Percentiles rank a stretch among this genome's conserved stretches.
phyloP scores from a whole-genome alignment of 2,888 invertebrate genomes.

The Polyploca ridens region DNA sequence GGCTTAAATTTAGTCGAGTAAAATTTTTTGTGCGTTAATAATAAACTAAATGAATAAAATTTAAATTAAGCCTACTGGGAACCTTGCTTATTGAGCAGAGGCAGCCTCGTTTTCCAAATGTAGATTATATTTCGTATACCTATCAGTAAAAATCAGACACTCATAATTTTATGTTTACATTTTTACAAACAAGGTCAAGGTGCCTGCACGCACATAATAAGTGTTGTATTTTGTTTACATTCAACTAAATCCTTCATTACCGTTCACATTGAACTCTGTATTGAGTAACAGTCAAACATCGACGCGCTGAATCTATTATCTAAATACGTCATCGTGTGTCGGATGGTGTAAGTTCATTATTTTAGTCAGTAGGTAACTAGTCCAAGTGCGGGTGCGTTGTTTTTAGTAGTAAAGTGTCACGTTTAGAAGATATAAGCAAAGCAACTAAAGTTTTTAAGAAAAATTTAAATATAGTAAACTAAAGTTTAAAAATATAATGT shows the following conservation, averaged over 20 bases:
- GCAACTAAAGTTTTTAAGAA: too few species aligned
- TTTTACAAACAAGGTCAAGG: conserved; percentile 8
- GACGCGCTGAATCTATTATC: not conserved
- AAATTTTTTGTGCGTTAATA: too few species aligned
- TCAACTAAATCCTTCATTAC: not conserved
- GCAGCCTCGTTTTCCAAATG: too few species aligned
- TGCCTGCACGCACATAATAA: too few species aligned
- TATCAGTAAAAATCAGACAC: not conserved
- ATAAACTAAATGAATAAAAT: too few species aligned
- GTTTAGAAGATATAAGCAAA: too few species aligned
- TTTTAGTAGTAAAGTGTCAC: too few species aligned
- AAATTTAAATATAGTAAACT: too few species aligned
- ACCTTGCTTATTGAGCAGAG: too few species aligned
- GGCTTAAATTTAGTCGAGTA: too few species aligned
- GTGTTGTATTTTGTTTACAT: not conserved
- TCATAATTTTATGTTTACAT: not conserved
- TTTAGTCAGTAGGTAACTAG: not conserved
- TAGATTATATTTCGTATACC: conserved; percentile 77
- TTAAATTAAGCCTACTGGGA: too few species aligned
- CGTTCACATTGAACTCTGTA: not conserved
- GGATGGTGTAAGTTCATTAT: not conserved
- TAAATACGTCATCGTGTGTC: not conserved
- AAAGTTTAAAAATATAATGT: too few species aligned
- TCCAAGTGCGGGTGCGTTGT: not conserved
- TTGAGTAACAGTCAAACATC: conserved; percentile 1